phyloP scores from a whole-genome alignment of 2,888 invertebrate genomes.

The Scaptomyza reducta region DNA sequence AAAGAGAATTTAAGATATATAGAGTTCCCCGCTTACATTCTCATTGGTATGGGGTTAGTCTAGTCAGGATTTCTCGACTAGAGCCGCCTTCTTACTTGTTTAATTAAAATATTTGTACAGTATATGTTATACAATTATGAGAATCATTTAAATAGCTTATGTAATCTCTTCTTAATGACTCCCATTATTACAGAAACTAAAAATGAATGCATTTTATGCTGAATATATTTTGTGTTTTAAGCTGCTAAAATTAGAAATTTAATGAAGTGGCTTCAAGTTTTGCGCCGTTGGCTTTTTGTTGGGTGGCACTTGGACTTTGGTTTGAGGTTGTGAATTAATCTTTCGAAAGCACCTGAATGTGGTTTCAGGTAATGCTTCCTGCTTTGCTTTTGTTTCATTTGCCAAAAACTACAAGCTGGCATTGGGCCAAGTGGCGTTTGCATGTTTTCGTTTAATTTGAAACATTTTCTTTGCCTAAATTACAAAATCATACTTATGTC shows the following conservation, averaged over 20 bases:
- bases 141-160: neutral
- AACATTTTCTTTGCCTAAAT: slow-evolving; percentile 77
- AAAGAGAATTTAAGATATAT: no score
- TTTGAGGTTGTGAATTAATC: slow-evolving; percentile 41
- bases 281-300: neutral
- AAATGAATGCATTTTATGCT: neutral
- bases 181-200: neutral
- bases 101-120: no score
- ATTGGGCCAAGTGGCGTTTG: slow-evolving; percentile 25
- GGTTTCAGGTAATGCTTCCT: slow-evolving; percentile 16
- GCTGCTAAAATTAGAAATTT: neutral
- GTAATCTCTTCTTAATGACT: neutral
- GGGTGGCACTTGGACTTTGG: neutral
- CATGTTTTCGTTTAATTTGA: slow-evolving; percentile 78
- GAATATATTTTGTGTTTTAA: neutral
- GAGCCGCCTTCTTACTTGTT: no score
- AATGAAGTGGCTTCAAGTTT: neutral
- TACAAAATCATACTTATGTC: slow-evolving; percentile 53
- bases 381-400: slow-evolving; percentile 76
- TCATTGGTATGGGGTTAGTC: no score
- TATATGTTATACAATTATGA: neutral
- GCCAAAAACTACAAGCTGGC: slow-evolving; percentile 67
- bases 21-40: no score
- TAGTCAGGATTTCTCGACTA: no score
- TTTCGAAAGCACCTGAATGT: slow-evolving; percentile 47